Evolutionary conservation across 2,113 vertebrate species (phyloP).

Genomic region (Lophochroa leadbeateri): DNA sequence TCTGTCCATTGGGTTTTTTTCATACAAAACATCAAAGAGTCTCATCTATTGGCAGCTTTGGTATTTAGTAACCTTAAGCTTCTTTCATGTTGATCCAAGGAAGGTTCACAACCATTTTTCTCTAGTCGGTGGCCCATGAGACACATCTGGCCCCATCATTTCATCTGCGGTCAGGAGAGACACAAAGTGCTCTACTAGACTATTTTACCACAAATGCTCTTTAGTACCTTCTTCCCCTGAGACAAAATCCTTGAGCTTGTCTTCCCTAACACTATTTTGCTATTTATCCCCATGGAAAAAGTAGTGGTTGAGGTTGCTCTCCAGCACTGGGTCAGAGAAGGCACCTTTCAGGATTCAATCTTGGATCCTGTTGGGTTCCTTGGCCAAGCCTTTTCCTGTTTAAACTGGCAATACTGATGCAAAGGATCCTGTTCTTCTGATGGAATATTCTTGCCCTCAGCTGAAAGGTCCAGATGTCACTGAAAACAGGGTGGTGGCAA

Average conservation of each 20-base stretch:
- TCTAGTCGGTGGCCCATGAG: slow-evolving; percentile 33
- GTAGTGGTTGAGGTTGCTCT: background rate
- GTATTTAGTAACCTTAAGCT: slow-evolving; percentile 55
- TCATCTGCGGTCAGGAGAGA: slow-evolving; percentile 54
- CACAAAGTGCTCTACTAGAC: slow-evolving; percentile 56
- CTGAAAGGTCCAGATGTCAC: background rate
- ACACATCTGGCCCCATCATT: slow-evolving; percentile 62
- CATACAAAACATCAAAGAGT: slow-evolving; percentile 67
- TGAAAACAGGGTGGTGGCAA: background rate
- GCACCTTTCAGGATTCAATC: background rate
- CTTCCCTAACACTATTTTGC: slow-evolving; percentile 15
- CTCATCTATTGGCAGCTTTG: slow-evolving; percentile 63
- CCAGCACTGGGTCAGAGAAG: background rate
- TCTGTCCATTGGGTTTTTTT: slow-evolving; percentile 37
- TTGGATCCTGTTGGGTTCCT: background rate
- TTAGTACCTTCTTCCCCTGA: slow-evolving; percentile 52
- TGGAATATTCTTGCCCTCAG: background rate
- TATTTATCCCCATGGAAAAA: slow-evolving; percentile 4
- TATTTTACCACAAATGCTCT: slow-evolving; percentile 64
- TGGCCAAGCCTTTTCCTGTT: background rate
- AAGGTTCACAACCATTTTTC: slow-evolving; percentile 67
- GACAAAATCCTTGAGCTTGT: slow-evolving; percentile 37
- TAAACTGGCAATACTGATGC: background rate
- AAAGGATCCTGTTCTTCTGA: background rate
- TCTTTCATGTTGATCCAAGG: slow-evolving; percentile 77